A percentile compares a stretch with the other conserved stretches of the same genome.
Conservation (phyloP, 2,113 vertebrate genomes). For the Triplophysa dalaica region DNA sequence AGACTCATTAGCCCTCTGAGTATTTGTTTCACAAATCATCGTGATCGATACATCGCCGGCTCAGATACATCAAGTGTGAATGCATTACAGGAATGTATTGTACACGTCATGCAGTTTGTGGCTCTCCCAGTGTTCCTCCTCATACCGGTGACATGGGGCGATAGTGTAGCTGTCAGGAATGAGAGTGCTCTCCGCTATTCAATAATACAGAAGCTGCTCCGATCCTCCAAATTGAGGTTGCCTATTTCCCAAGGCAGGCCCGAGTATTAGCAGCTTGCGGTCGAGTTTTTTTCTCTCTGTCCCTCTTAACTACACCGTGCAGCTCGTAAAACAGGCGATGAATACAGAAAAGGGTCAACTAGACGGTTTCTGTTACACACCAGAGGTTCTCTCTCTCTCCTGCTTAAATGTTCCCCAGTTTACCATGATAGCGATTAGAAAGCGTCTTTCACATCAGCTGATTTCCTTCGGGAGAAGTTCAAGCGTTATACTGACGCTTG, state of each 20-base stretch:
- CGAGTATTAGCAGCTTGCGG: conserved; percentile 15
- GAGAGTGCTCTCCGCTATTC: conserved; percentile 6
- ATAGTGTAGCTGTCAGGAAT: conserved; percentile 19
- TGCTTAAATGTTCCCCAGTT: conserved; percentile 29
- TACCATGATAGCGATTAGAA: conserved; percentile 34
- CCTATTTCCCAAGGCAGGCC: conserved; percentile 26
- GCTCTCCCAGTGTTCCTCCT: not conserved
- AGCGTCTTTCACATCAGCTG: conserved; percentile 56
- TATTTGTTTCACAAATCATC: conserved; percentile 17
- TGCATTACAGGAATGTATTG: conserved; percentile 15
- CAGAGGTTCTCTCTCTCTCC: conserved; percentile 1
- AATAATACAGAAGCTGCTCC: conserved; percentile 8
- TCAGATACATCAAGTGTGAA: conserved; percentile 26
- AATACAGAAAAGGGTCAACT: conserved; percentile 13
- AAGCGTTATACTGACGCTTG: conserved; percentile 46
- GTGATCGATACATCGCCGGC: conserved; percentile 16
- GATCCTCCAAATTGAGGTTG: conserved; percentile 8
- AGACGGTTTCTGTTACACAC: conserved; percentile 13
- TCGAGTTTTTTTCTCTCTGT: not conserved
- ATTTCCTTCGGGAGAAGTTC: conserved; percentile 65
- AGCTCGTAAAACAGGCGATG: conserved; percentile 19
- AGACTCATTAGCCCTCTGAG: conserved; percentile 26
- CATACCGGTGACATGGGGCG: conserved; percentile 7
- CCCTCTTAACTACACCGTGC: not conserved
- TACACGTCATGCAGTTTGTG: not conserved